Evolutionary conservation across 1,140 invertebrate species (phyloP).

Genomic region (Camponotus floridanus): DNA sequence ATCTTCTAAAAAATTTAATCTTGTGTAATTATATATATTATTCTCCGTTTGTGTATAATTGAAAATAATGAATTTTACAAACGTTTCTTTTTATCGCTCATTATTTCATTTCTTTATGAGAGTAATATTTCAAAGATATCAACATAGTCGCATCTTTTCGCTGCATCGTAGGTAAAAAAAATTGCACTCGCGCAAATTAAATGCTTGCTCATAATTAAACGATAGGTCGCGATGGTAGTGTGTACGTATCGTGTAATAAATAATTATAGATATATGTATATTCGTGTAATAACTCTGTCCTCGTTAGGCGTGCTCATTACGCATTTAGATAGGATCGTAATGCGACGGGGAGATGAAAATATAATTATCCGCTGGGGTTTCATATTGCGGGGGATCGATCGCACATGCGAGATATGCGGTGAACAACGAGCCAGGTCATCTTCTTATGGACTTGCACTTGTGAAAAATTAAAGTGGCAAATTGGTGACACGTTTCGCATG

Average conservation of each 20-base stretch:
- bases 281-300: constrained; percentile 21
- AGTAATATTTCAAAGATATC: constrained; percentile 42
- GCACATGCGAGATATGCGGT: constrained; percentile 16
- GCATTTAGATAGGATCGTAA: constrained; percentile 57
- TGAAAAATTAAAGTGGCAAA: constrained; percentile 58
- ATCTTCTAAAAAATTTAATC: not conserved
- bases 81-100: not conserved
- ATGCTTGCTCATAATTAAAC: constrained; percentile 41
- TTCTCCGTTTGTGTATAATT: not conserved
- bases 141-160: constrained; percentile 18
- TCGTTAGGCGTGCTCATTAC: constrained; percentile 51
- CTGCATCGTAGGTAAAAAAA: not conserved
- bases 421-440: constrained; percentile 33
- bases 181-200: constrained; percentile 59
- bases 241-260: constrained; percentile 46
- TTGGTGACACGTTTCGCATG: constrained; percentile 23
- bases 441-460: constrained; percentile 41
- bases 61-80: constrained; percentile 12
- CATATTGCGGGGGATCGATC: constrained; percentile 15
- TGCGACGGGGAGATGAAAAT: constrained; percentile 52
- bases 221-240: constrained; percentile 3
- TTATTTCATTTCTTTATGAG: constrained; percentile 6
- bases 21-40: not conserved
- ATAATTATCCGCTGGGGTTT: constrained; percentile 51
- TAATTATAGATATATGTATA: constrained; percentile 49